Evolutionary conservation across 2,888 invertebrate species (phyloP).

Genomic region (Lepidocyrtinus sp.): DNA sequence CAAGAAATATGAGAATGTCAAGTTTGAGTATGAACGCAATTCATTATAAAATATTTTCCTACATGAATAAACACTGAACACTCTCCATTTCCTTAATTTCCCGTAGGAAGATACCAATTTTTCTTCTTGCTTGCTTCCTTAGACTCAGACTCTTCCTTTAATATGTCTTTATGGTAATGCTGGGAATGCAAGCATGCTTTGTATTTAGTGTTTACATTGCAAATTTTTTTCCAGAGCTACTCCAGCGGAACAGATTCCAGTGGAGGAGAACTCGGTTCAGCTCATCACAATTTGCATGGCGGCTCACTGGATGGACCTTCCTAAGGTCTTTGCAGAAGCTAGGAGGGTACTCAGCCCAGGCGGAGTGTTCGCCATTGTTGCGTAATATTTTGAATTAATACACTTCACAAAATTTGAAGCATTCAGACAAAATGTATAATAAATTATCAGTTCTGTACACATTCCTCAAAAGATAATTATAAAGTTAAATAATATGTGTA

Average conservation of each 20-base stretch:
- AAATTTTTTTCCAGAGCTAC: slow-evolving; percentile 70
- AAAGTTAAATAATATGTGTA: too few species aligned
- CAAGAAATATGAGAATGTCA: slow-evolving; percentile 70
- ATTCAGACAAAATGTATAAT: too few species aligned
- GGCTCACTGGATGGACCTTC: slow-evolving; percentile 74
- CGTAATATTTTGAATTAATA: slow-evolving; percentile 45
- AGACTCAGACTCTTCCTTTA: not conserved
- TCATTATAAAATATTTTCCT: not conserved
- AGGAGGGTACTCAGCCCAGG: slow-evolving; percentile 72
- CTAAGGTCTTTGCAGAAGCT: slow-evolving; percentile 73
- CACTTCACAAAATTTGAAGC: too few species aligned
- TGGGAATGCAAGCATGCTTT: too few species aligned
- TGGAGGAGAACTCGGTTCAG: slow-evolving; percentile 71
- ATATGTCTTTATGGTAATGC: too few species aligned
- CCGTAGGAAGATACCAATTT: not conserved
- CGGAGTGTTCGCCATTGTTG: slow-evolving; percentile 70
- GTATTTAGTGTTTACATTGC: slow-evolving; percentile 15
- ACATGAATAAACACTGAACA: slow-evolving; percentile 8
- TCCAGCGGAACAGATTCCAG: slow-evolving; percentile 72
- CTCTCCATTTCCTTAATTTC: slow-evolving; percentile 9
- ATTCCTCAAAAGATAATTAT: slow-evolving; percentile 34
- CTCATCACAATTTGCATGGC: slow-evolving; percentile 73
- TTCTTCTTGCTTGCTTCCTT: not conserved
- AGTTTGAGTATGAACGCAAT: slow-evolving; percentile 71
- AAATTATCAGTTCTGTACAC: too few species aligned